Percentiles rank a stretch among this genome's conserved stretches.
These are phyloP conservation scores for Holacanthella duospinosa DNA, from an alignment of 2,888 invertebrate genomes.

Conservation along the genomic window DNA sequence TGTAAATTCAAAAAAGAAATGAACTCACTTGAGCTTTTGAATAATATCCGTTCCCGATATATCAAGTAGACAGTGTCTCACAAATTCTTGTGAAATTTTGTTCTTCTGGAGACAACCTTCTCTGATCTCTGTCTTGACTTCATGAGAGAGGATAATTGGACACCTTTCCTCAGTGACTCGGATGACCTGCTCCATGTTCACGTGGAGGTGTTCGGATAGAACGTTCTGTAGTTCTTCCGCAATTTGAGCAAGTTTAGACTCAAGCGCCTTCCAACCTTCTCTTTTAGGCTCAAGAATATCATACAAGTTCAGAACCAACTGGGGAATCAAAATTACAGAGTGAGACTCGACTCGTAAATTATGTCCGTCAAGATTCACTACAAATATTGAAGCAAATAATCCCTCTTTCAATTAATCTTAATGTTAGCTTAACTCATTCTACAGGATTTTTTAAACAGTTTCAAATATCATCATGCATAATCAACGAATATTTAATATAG, in stretches of 20 bases:
- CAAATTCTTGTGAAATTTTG: constrained; percentile 59
- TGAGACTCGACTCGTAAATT: no score
- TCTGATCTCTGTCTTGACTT: constrained; percentile 57
- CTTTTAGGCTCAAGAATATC: constrained; percentile 55
- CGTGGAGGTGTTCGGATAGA: constrained; percentile 55
- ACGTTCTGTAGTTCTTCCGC: constrained; percentile 53
- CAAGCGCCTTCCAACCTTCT: constrained; percentile 45
- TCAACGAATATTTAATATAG: no score
- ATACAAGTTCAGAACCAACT: constrained; percentile 62
- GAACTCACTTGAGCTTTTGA: constrained; percentile 62
- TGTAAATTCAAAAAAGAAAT: neutral
- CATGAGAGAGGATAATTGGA: constrained; percentile 59
- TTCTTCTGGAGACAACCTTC: constrained; percentile 54
- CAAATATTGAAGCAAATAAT: no score
- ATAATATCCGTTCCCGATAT: constrained; percentile 67
- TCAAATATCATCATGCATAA: no score
- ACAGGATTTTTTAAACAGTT: no score
- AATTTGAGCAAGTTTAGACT: constrained; percentile 43
- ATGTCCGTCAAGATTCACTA: no score
- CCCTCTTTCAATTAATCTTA: no score
- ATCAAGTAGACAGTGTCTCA: constrained; percentile 58
- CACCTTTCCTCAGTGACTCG: constrained; percentile 64
- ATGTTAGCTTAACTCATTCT: no score
- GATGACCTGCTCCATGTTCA: constrained; percentile 63
- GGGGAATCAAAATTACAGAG: constrained; percentile 23